These are phyloP conservation scores for Gobius niger DNA, from an alignment of 2,113 vertebrate genomes.

Conservation along the genomic window DNA sequence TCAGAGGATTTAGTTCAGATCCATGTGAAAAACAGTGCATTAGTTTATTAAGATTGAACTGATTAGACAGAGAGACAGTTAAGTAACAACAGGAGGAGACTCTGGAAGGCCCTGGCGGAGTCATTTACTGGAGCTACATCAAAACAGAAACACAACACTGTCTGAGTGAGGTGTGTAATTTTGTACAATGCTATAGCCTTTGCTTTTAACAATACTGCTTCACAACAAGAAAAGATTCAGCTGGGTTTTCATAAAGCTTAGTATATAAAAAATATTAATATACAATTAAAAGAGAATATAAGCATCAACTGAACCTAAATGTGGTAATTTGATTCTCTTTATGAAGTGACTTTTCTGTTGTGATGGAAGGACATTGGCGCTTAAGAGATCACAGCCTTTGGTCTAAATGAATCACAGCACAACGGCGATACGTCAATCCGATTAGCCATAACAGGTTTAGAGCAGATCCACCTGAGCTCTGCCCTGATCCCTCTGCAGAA, in stretches of 20 bases:
- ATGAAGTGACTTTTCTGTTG: slow-evolving; percentile 47
- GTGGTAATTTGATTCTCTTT: neutral
- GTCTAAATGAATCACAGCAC: slow-evolving; percentile 64
- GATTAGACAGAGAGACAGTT: neutral
- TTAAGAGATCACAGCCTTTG: slow-evolving; percentile 71
- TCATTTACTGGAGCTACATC: neutral
- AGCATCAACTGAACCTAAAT: neutral
- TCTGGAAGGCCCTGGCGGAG: neutral
- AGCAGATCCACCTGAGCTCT: slow-evolving; percentile 64
- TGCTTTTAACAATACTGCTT: neutral
- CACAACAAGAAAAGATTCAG: neutral
- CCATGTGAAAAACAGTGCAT: slow-evolving; percentile 21
- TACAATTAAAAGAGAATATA: neutral
- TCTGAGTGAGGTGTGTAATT: neutral
- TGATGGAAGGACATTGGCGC: slow-evolving; percentile 53
- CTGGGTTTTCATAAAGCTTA: neutral
- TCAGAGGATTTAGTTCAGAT: slow-evolving; percentile 27
- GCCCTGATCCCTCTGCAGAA: slow-evolving; percentile 48
- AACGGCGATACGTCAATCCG: slow-evolving; percentile 67
- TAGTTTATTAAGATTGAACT: slow-evolving; percentile 37
- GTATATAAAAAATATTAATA: neutral
- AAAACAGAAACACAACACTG: neutral
- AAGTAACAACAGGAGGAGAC: neutral
- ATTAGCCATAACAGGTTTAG: slow-evolving; percentile 76
- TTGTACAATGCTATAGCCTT: neutral